Conservation (phyloP, 2,797 vertebrate genomes). For the Notamacropus eugenii region DNA sequence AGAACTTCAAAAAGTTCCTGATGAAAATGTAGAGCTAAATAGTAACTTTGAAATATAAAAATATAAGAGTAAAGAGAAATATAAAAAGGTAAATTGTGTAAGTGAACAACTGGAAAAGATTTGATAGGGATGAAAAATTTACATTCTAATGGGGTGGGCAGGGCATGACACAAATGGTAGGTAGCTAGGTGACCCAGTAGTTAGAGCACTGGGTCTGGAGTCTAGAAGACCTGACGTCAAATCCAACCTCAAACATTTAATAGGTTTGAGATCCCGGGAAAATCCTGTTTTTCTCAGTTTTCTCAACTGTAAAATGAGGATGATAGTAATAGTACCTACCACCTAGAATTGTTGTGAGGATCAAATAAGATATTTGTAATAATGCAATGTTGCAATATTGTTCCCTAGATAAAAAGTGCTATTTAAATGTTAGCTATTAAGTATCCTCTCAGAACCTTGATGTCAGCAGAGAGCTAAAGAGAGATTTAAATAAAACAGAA, state of each 20-base stretch:
- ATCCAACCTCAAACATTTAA: neutral
- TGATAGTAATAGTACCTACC: neutral
- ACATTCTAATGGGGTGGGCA: neutral
- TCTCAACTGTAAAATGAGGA: neutral
- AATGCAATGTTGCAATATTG: neutral
- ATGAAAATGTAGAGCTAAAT: neutral
- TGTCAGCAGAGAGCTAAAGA: neutral
- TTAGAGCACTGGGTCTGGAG: neutral
- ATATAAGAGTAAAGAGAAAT: neutral
- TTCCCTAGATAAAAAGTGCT: neutral
- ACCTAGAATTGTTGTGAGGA: neutral
- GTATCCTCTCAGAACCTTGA: neutral
- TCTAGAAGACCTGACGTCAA: neutral
- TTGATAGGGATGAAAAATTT: neutral
- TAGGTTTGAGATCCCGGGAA: neutral
- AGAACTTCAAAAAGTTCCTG: neutral
- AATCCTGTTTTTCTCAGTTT: neutral
- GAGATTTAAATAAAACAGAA: neutral
- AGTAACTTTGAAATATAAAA: neutral
- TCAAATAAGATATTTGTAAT: neutral
- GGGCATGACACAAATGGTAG: neutral
- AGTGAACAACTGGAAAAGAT: neutral
- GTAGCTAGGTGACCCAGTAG: neutral
- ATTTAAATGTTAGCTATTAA: neutral
- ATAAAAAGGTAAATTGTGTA: neutral